Evolutionary conservation across 2,888 invertebrate species (phyloP), one percentile per base, ranked within the genome.

Genomic region (Eupithecia inturbata): DNA sequence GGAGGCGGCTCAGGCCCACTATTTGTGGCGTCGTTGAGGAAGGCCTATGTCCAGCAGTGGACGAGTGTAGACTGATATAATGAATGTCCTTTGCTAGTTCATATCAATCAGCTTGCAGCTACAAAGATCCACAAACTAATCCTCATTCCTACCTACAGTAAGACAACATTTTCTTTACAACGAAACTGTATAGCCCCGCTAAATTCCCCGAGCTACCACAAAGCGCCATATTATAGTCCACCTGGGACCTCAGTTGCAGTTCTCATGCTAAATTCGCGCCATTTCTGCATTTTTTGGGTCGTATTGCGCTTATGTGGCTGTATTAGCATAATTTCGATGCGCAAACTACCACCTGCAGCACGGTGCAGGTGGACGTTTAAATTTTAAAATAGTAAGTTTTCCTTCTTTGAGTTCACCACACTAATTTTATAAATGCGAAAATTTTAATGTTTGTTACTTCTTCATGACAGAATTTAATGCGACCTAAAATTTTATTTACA

Each of bases 211-310:
- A 63, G 68, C 14, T 1, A n/a, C 63, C 33, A 12, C 33, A 33
- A n/a, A n/a, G 62, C 28, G 68, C 19, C 45, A 57, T 67, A 57
- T 73, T 74, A 70, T 4, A 63, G 53, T 9, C 33, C 66, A 19
- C 57, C 41, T 26, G 71, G 64, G 62, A 53, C 41, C 3, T 70
- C 74, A 12, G 60, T 28, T 69, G 70, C 60, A 45, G 31, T 28
- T 63, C 60, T 45, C 36, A 70, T 67, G 67, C 49, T 39, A n/a
- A 31, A 62, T 53, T 53, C 49, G 31, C 3, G 26, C 62, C 28
- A 31, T 64, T 57, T 57, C 57, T 57, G n/a, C 12, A 53, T 53
- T 53, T 49, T 53, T 53, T n/a, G 49, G 49, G 49, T n/a, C n/a
- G 49, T 53, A 22, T 22, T 53, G 49, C 49, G 49, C 10, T 53